Base-by-base conservation (phyloP, 2,797 vertebrate genomes). In the Echeneis naucrates region DNA sequence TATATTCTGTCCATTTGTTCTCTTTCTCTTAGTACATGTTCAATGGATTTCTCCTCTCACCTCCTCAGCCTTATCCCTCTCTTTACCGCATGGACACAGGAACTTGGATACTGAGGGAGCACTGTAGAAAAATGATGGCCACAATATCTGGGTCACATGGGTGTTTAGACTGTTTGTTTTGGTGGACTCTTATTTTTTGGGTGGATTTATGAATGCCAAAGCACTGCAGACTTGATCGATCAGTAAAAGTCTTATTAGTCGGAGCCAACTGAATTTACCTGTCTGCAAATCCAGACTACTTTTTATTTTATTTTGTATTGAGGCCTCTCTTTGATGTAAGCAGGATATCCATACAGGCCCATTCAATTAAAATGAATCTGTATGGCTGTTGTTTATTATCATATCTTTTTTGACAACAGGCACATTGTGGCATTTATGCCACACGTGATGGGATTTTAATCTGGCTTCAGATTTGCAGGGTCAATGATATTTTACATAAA, bases 21-120 rank as follows among this genome's bases (percentile, higher is more conserved):
- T 42, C 19, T 4, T 30, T 72, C 13, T 40, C 23, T n/a, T 52
- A 40, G 7, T 16, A 62, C 24, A 51, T 37, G 21, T 61, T 58
- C 44, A 72, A 50, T 21, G 38, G 51, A 78, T 83, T 74, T 81
- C 37, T 62, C 56, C 65, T 55, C 48, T 79, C 58, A 75, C 64
- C 42, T 82, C 13, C 27, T 77, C 57, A 68, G 48, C 23, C 30
- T 59, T 71, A 58, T 74, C 33, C 24, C 50, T 35, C 24, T 58
- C 37, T 38, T 40, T 44, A 59, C 65, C n/a, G 77, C 67, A 79
- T 79, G 64, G 23, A 81, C 81, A 85, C 73, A 66, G 52, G 81
- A 84, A 75, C 62, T 78, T 64, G 72, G 91, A 83, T 90, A 93
- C 93, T 33, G 69, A 68, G 53, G 62, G 52, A 81, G 65, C 73